Conservation (phyloP, 2,888 invertebrate species). For the Caenorhabditis imperialis region DNA sequence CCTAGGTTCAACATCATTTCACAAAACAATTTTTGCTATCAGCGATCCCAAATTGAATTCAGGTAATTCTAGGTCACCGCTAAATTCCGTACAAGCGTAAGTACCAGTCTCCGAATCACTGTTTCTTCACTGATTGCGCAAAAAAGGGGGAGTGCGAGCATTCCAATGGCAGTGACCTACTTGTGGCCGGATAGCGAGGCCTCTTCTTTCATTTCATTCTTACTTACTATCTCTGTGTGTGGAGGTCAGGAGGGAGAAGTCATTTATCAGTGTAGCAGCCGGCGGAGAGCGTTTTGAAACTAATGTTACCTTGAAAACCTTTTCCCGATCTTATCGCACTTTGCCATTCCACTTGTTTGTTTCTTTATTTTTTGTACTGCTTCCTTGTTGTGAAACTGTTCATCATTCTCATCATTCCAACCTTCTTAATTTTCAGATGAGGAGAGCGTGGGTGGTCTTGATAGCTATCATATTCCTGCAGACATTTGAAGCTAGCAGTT, state of each 20-base stretch:
- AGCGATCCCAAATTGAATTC: no score
- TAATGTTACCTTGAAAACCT: conserved; percentile 42
- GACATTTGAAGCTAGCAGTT: conserved; percentile 26
- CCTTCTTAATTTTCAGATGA: conserved; percentile 49
- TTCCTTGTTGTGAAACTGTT: background rate
- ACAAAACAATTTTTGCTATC: no score
- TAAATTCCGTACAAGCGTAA: conserved; percentile 39
- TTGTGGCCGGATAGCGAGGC: conserved; percentile 34
- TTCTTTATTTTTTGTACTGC: conserved; percentile 10
- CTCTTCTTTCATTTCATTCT: conserved; percentile 22
- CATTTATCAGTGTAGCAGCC: conserved; percentile 52
- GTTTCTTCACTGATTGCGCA: conserved; percentile 22
- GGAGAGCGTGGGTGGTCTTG: conserved; percentile 34
- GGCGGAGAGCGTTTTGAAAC: conserved; percentile 1
- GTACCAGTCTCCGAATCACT: conserved; percentile 47
- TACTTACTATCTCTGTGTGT: conserved; percentile 12
- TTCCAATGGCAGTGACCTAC: conserved; percentile 60
- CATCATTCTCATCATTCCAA: conserved; percentile 4
- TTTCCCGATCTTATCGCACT: conserved; percentile 46
- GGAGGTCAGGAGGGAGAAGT: conserved; percentile 15
- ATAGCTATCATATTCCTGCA: conserved; percentile 7
- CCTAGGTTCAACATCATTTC: no score
- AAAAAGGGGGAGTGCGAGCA: conserved; percentile 43
- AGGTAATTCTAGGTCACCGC: conserved; percentile 44
- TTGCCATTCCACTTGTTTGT: conserved; percentile 6